Evolutionary conservation across 2,113 vertebrate genomes (phyloP).

Genomic region (Chionomys nivalis): DNA sequence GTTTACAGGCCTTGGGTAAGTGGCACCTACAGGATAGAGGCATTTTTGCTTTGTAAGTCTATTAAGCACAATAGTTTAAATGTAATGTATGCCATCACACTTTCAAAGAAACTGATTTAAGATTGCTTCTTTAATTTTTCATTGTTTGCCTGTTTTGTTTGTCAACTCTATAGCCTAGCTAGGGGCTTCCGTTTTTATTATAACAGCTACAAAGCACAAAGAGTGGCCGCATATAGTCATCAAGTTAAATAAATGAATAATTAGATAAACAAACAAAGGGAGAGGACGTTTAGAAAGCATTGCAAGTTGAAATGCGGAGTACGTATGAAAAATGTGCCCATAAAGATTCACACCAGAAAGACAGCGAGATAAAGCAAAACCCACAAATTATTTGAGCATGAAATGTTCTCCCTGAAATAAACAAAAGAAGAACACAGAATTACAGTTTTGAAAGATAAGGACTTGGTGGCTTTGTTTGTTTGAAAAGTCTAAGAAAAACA

Average conservation of each 20-base stretch:
- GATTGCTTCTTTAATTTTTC: slow-evolving; percentile 9
- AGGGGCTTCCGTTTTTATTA: neutral
- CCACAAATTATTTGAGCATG: neutral
- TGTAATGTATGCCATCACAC: neutral
- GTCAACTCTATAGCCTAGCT: neutral
- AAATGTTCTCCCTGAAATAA: neutral
- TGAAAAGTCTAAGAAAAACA: neutral
- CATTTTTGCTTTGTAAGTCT: neutral
- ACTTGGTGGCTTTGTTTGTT: neutral
- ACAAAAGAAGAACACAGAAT: neutral
- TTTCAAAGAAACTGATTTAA: neutral
- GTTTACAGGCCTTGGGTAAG: neutral
- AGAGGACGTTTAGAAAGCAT: neutral
- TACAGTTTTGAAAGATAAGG: slow-evolving; percentile 10
- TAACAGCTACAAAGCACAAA: neutral
- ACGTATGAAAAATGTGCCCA: neutral
- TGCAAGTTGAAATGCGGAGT: neutral
- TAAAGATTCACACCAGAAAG: neutral
- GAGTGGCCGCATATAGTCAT: neutral
- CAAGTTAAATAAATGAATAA: neutral
- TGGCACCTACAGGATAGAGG: neutral
- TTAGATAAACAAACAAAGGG: neutral
- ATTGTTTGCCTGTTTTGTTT: neutral
- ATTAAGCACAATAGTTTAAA: neutral
- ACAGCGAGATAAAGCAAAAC: neutral